phyloP scores from a whole-genome alignment of 2,888 invertebrate species.

The Ferdinandea cuprea region DNA sequence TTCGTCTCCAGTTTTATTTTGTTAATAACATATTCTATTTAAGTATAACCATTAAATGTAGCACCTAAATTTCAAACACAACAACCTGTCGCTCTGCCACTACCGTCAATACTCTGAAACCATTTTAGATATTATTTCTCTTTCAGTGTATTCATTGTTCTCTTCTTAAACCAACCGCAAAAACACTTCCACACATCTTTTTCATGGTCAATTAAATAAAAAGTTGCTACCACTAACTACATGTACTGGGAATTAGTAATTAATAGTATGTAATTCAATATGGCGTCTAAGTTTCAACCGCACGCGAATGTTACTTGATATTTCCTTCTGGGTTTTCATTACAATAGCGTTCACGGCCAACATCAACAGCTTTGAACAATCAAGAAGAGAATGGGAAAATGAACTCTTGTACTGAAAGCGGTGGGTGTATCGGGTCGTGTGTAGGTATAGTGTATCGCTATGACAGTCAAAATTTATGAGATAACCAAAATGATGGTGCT shows the following conservation, averaged over 20 bases:
- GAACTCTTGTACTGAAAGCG: conserved; percentile 1
- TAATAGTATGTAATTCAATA: conserved; percentile 37
- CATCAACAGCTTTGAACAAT: not conserved
- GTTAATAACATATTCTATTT: not conserved
- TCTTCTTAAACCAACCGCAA: not conserved
- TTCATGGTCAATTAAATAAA: conserved; percentile 5
- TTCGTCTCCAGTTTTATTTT: no score
- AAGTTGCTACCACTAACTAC: not conserved
- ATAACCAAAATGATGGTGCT: conserved; percentile 36
- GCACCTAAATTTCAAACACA: not conserved
- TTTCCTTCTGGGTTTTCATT: conserved; percentile 6
- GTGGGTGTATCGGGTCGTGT: not conserved
- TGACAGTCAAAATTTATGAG: conserved; percentile 40
- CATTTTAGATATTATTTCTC: not conserved
- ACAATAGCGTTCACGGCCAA: conserved; percentile 26
- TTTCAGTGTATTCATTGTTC: not conserved
- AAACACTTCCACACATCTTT: conserved; percentile 4
- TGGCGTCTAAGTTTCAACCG: conserved; percentile 32
- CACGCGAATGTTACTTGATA: conserved; percentile 59
- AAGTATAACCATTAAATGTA: not conserved
- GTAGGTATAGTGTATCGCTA: not conserved
- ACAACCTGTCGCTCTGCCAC: not conserved
- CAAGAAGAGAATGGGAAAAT: not conserved
- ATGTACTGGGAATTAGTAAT: not conserved
- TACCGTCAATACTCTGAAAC: not conserved